A percentile compares a stretch with the other conserved stretches of the same genome.
Evolutionary conservation across 1,140 invertebrate species (phyloP).

Genomic region (Drosophila paulistorum): DNA sequence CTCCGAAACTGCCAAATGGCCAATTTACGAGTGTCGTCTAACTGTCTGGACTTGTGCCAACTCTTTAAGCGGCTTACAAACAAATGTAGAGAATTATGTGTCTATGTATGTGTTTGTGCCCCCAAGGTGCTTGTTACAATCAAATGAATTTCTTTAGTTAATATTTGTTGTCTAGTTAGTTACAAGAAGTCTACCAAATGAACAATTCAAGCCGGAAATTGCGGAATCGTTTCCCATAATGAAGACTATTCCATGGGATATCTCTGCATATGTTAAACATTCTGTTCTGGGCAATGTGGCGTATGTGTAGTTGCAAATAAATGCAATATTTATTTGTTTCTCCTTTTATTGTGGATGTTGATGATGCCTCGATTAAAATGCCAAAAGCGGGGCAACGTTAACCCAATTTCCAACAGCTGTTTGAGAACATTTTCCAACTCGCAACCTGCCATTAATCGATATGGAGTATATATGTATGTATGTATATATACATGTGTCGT

Average conservation of each 20-base stretch:
- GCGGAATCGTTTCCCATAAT: too few species aligned
- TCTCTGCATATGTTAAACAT: too few species aligned
- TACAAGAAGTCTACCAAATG: too few species aligned
- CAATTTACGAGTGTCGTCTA: conserved; percentile 51
- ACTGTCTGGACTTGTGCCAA: conserved; percentile 7
- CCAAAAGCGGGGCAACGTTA: conserved; percentile 30
- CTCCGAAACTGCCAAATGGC: conserved; percentile 60
- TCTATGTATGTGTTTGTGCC: too few species aligned
- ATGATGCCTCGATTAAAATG: conserved; percentile 51
- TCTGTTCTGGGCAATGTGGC: conserved; percentile 18
- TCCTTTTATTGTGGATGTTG: conserved; percentile 12
- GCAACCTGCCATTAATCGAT: conserved; percentile 38
- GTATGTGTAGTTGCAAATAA: conserved; percentile 47
- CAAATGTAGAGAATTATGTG: too few species aligned
- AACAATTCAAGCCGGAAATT: too few species aligned
- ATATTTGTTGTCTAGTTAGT: too few species aligned
- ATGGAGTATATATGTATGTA: not conserved
- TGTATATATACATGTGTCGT: not conserved
- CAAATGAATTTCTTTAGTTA: too few species aligned
- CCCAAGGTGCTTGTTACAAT: too few species aligned
- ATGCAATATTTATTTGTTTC: conserved; percentile 13
- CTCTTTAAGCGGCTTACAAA: conserved; percentile 49
- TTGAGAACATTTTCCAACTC: conserved; percentile 13
- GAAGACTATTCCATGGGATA: too few species aligned
- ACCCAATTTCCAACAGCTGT: conserved; percentile 60